phyloP scores from a whole-genome alignment of 2,888 invertebrate species.

The Argynnis bischoffii region DNA sequence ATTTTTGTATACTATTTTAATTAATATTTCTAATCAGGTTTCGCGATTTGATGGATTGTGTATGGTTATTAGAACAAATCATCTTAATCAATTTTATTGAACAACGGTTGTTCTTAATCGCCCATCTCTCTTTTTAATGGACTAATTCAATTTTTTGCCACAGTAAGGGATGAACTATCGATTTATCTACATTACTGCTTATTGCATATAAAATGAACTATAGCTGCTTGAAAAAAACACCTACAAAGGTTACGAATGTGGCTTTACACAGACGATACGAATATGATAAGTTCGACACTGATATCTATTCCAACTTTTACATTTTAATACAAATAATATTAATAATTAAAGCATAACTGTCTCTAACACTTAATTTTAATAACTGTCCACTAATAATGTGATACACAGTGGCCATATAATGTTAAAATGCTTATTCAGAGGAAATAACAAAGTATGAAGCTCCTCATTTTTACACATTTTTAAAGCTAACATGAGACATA shows the following conservation, averaged over 20 bases:
- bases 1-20: too few species aligned
- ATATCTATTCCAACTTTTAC: constrained; percentile 12
- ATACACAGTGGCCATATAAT: constrained; percentile 71
- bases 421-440: constrained; percentile 36
- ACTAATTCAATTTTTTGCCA: too few species aligned
- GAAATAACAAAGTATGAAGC: constrained; percentile 23
- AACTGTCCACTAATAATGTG: constrained; percentile 59
- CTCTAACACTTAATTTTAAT: constrained; percentile 27
- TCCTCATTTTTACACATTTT: constrained; percentile 29
- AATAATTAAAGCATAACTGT: constrained; percentile 17
- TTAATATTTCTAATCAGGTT: too few species aligned
- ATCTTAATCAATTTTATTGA: too few species aligned
- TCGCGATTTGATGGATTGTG: too few species aligned
- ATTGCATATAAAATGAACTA: constrained; percentile 2
- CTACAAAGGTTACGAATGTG: not conserved
- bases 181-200: not conserved
- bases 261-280: too few species aligned
- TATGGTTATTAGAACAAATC: too few species aligned
- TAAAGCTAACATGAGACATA: constrained; percentile 31
- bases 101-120: too few species aligned
- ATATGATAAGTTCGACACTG: not conserved
- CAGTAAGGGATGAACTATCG: not conserved
- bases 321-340: constrained; percentile 18
- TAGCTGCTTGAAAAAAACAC: not conserved
- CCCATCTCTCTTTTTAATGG: too few species aligned